Evolutionary conservation across 1,140 invertebrate species (phyloP).

Genomic region (Drosophila paulistorum): DNA sequence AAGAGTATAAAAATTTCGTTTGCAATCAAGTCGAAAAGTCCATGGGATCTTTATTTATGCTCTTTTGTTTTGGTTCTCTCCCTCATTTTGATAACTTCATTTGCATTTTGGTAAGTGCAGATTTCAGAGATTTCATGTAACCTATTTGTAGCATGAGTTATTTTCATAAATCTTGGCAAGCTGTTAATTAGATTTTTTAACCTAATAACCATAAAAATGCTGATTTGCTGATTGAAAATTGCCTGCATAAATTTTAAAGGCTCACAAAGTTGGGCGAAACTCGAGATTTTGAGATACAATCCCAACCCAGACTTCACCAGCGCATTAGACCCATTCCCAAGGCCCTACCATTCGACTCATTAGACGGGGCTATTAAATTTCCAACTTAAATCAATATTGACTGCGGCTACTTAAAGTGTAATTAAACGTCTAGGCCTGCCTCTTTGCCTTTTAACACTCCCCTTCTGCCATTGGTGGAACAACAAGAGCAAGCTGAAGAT

Average conservation of each 20-base stretch:
- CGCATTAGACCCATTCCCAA: not conserved
- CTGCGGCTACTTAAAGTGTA: constrained; percentile 72
- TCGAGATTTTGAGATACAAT: constrained; percentile 7
- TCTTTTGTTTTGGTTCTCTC: not conserved
- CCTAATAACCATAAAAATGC: constrained; percentile 30
- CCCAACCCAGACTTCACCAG: no score
- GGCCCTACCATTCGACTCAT: constrained; percentile 22
- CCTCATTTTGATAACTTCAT: constrained; percentile 17
- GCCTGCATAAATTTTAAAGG: constrained; percentile 23
- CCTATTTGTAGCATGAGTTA: constrained; percentile 33
- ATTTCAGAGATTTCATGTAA: not conserved
- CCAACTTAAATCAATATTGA: constrained; percentile 67
- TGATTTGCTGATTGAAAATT: constrained; percentile 36
- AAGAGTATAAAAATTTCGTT: not conserved
- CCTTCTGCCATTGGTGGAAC: not conserved
- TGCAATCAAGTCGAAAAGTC: not conserved
- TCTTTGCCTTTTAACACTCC: not conserved
- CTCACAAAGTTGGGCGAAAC: constrained; percentile 26
- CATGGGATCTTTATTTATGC: no score
- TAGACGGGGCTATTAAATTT: constrained; percentile 58
- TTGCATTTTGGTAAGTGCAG: constrained; percentile 21
- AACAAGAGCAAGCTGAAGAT: constrained; percentile 6
- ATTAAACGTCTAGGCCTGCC: constrained; percentile 54
- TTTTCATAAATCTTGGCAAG: constrained; percentile 48
- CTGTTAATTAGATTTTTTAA: constrained; percentile 50